A percentile compares a stretch with the other conserved stretches of the same genome.
Conservation (phyloP, 1,140 invertebrate genomes). For the Meteorus sp. region DNA sequence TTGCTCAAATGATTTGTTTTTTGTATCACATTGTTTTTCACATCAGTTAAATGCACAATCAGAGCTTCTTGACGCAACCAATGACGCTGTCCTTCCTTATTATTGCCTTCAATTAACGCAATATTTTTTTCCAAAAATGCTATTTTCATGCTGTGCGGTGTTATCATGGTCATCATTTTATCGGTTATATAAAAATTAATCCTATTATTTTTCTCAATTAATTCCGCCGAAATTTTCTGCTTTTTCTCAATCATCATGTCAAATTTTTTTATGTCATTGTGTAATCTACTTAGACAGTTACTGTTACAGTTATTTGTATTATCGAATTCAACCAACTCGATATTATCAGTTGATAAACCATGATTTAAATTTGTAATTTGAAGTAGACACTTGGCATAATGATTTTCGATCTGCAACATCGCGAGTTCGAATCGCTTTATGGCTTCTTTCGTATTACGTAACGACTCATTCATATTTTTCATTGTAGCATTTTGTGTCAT, state of each 20-base stretch:
- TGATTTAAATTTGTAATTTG: constrained; percentile 65
- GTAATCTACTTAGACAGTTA: constrained; percentile 59
- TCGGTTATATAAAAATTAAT: constrained; percentile 40
- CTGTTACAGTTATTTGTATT: constrained; percentile 58
- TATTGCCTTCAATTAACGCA: constrained; percentile 61
- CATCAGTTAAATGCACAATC: constrained; percentile 67
- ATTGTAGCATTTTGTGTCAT: constrained; percentile 67
- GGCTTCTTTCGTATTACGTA: constrained; percentile 54
- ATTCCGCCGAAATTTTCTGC: constrained; percentile 59
- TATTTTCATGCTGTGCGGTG: constrained; percentile 62
- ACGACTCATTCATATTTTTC: constrained; percentile 53
- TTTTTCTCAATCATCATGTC: constrained; percentile 54
- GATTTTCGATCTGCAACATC: constrained; percentile 66
- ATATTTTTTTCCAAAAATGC: constrained; percentile 66
- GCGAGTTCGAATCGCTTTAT: constrained; percentile 61
- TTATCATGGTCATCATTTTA: constrained; percentile 51
- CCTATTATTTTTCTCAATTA: constrained; percentile 63
- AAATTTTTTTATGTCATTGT: constrained; percentile 44
- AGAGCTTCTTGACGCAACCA: constrained; percentile 76
- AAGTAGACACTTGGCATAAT: constrained; percentile 63
- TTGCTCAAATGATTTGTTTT: constrained; percentile 71
- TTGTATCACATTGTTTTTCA: constrained; percentile 66
- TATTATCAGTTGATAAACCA: constrained; percentile 48
- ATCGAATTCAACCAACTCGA: constrained; percentile 52
- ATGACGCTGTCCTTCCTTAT: constrained; percentile 67